These are phyloP conservation scores for Athene noctua DNA, from an alignment of 2,113 vertebrate species.

Conservation along the genomic window DNA sequence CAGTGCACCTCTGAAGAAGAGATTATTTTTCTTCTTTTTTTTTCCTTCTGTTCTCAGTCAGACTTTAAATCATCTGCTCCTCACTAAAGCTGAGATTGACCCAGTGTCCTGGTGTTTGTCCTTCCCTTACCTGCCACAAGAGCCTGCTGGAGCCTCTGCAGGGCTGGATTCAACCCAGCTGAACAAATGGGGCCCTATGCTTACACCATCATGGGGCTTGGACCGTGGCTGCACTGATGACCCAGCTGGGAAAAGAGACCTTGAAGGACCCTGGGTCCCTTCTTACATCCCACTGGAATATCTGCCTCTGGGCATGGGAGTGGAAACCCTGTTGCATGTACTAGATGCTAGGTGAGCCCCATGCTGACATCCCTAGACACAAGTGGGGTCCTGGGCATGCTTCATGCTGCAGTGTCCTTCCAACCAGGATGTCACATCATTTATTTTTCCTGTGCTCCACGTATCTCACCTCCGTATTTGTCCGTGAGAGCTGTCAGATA, in stretches of 20 bases:
- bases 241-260: not conserved
- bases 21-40: not conserved
- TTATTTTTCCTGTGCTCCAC: not conserved
- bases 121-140: not conserved
- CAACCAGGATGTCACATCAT: not conserved
- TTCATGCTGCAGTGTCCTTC: not conserved
- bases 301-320: not conserved
- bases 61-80: not conserved
- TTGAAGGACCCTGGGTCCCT: not conserved
- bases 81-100: not conserved
- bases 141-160: not conserved
- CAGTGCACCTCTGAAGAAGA: not conserved
- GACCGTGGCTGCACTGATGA: fast-evolving
- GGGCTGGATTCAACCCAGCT: not conserved
- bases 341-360: not conserved
- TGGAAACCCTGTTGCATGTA: not conserved
- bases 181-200: not conserved
- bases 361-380: not conserved
- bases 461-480: not conserved
- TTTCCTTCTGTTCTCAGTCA: not conserved
- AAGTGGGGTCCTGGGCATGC: not conserved
- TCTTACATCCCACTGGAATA: fast-evolving
- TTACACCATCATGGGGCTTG: fast-evolving
- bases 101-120: not conserved
- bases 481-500: not conserved